Base-by-base conservation (phyloP, 35 echinoderm and acorn worm species). In the Heliocidaris tuberculata region DNA sequence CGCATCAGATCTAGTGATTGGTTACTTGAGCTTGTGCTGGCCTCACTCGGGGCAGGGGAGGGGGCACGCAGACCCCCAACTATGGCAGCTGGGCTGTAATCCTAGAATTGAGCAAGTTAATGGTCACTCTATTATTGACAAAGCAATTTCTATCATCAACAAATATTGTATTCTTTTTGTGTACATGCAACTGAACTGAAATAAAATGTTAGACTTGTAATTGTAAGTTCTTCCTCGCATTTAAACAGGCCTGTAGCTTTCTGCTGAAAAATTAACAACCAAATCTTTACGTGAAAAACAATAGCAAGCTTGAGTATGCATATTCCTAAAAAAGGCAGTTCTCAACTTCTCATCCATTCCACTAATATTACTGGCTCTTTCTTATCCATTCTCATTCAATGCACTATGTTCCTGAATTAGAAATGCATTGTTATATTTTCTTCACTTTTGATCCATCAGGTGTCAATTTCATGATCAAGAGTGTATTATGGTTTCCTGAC, bases 1-100 rank as follows among this genome's bases (percentile, higher is more conserved):
- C 91, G 91, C 91, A 93, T 93, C 91, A 93, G 50, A 27, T 93
- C 91, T 48, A 93, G 91, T 1, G 91, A 93, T 2, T 93, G 91
- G 91, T 93, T 93, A 6, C 91, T 93, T 5, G 91, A 93, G 47
- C 91, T 59, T 0, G 91, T 93, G 50, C 91, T 93, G 17, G 91
- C 91, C 50, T 93, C 91, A 7, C 91, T 93, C 5, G 50, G 91
- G 17, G 91, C 31, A 52, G 91, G 91, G 32, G 91, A 93, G 48
- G 50, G 12, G 16, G 91, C 47, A 29, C 91, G 91, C n/a, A 93
- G 15, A 30, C 48, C 91, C 29, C 31, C 91, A 19, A 59, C 50
- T 48, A 89, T 89, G 31, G 91, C 50, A 52, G 91, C 91, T 59
- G 91, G 87, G 87, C 47, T 89, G 12, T 47, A 48, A 30, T 89